Evolutionary conservation across 2,113 vertebrate genomes (phyloP).

Genomic region (Xenopus tropicalis): DNA sequence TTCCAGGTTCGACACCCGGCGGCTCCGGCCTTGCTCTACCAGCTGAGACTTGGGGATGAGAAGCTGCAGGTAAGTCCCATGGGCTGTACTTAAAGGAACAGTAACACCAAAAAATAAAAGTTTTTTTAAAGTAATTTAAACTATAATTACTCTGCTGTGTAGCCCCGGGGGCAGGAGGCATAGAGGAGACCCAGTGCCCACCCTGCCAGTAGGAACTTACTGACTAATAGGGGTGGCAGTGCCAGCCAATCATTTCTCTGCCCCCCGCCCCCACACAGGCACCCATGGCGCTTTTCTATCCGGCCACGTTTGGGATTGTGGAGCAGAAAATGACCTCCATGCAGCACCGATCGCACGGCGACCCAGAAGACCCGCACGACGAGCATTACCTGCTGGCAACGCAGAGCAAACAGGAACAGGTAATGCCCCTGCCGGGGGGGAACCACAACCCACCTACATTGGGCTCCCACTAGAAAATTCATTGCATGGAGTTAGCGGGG

Average conservation of each 20-base stretch:
- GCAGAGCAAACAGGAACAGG: conserved; percentile 98
- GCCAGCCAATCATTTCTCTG: too few relatives aligned
- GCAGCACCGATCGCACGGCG: conserved; percentile 89
- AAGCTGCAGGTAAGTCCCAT: conserved; percentile 92
- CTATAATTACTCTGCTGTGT: too few relatives aligned
- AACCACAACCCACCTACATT: background rate
- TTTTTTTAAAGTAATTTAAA: too few relatives aligned
- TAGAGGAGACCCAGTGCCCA: too few relatives aligned
- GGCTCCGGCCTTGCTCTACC: conserved; percentile 85
- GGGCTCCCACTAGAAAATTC: background rate
- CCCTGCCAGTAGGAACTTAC: too few relatives aligned
- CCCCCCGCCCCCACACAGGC: too few relatives aligned
- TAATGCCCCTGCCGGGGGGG: conserved; percentile 42
- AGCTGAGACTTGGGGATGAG: conserved; percentile 90
- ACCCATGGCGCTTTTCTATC: conserved; percentile 79
- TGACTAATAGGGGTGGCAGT: too few relatives aligned
- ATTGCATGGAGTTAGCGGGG: too few relatives aligned
- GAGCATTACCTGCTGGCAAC: conserved; percentile 93
- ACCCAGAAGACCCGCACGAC: conserved; percentile 92
- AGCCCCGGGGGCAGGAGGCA: too few relatives aligned
- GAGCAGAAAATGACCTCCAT: conserved; percentile 95
- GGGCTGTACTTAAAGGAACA: background rate
- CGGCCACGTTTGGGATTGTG: conserved; percentile 91
- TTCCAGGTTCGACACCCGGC: conserved; percentile 92
- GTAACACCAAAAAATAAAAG: background rate